Evolutionary conservation across 2,888 invertebrate genomes (phyloP).

Genomic region (Alcis repandata): DNA sequence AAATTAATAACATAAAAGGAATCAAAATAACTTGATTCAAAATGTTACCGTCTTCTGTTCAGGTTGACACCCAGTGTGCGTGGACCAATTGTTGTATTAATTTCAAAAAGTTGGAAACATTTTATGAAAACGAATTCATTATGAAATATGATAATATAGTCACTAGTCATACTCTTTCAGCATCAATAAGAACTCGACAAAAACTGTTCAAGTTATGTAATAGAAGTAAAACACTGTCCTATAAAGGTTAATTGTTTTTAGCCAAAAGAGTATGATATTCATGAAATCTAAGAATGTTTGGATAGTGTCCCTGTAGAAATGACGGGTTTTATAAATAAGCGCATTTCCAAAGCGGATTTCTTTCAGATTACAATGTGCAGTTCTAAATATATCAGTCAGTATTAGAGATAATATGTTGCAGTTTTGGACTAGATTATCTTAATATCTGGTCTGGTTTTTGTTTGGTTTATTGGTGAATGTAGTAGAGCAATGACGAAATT

Average conservation of each 20-base stretch:
- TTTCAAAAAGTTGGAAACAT: conserved; percentile 53
- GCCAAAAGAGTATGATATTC: conserved; percentile 54
- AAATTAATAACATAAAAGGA: conserved; percentile 71
- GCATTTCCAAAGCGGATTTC: conserved; percentile 34
- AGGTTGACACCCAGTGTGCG: conserved; percentile 81
- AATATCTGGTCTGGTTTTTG: no score
- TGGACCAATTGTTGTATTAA: conserved; percentile 77
- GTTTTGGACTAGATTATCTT: neutral
- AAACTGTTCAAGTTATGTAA: conserved; percentile 15
- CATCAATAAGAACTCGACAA: conserved; percentile 1
- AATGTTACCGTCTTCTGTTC: conserved; percentile 85
- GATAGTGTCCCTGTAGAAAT: conserved; percentile 58
- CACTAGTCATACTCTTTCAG: conserved; percentile 57
- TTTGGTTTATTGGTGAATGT: neutral
- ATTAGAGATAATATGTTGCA: neutral
- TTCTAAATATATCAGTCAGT: neutral
- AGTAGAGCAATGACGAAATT: neutral
- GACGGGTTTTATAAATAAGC: conserved; percentile 36
- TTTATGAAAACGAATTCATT: conserved; percentile 34
- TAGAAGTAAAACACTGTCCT: neutral
- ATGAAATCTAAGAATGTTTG: conserved; percentile 19
- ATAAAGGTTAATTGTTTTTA: neutral
- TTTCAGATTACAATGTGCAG: conserved; percentile 15
- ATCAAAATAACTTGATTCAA: conserved; percentile 70
- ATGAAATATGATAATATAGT: conserved; percentile 36